Percentiles rank a stretch among this genome's conserved stretches.
phyloP scores from a whole-genome alignment of 1,140 invertebrate species.

The Zophobas morio region DNA sequence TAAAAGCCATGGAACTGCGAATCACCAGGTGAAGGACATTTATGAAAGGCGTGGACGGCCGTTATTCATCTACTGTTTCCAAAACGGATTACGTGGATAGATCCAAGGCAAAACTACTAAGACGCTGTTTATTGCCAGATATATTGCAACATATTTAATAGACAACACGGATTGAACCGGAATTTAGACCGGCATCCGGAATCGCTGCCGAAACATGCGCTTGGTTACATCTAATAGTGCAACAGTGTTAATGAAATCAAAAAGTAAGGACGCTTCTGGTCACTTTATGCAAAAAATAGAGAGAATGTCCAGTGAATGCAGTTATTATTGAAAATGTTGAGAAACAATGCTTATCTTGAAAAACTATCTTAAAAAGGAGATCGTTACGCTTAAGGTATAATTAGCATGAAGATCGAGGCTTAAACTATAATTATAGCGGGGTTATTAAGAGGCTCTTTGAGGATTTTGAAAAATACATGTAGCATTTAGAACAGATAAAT shows the following conservation, averaged over 20 bases:
- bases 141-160: constrained; percentile 11
- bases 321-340: constrained; percentile 12
- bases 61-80: constrained; percentile 45
- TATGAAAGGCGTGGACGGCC: constrained; percentile 45
- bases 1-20: constrained; percentile 29
- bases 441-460: background rate
- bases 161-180: background rate
- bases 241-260: background rate
- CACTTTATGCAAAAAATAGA: constrained; percentile 18
- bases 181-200: constrained; percentile 19
- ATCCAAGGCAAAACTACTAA: constrained; percentile 33
- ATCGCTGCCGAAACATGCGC: background rate
- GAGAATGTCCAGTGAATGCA: constrained; percentile 3
- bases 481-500: background rate
- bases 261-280: constrained; percentile 22
- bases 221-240: background rate
- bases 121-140: constrained; percentile 18
- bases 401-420: constrained; percentile 17
- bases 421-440: constrained; percentile 13
- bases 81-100: constrained; percentile 37
- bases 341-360: constrained; percentile 29
- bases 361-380: constrained; percentile 18
- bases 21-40: constrained; percentile 46
- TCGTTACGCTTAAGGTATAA: constrained; percentile 7
- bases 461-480: background rate